These are phyloP conservation scores for Poeciliopsis paucimaculata DNA, from an alignment of 2,797 vertebrate species.

Conservation along the genomic window DNA sequence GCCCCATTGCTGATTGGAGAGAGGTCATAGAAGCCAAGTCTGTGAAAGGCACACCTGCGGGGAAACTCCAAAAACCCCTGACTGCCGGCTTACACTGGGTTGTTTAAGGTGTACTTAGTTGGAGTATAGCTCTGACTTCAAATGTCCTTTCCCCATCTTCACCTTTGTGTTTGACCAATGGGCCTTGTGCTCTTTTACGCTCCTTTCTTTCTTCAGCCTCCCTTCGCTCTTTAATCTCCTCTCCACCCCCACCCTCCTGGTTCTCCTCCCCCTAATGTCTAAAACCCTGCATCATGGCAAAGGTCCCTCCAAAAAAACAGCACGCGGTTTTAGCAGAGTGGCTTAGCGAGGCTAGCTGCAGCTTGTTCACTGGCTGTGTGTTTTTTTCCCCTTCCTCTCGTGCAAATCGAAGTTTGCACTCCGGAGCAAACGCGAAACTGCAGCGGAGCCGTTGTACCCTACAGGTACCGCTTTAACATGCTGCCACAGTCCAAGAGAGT, in stretches of 20 bases:
- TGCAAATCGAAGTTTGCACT: conserved; percentile 64
- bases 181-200: conserved; percentile 80
- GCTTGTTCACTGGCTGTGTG: conserved; percentile 71
- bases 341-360: conserved; percentile 64
- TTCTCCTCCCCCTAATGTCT: conserved; percentile 74
- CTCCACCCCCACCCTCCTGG: conserved; percentile 69
- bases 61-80: conserved; percentile 72
- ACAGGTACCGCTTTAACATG: conserved; percentile 79
- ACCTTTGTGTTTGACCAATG: conserved; percentile 83
- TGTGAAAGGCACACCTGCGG: conserved; percentile 84
- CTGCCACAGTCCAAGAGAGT: conserved; percentile 77
- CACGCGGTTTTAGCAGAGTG: conserved; percentile 56
- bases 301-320: conserved; percentile 63
- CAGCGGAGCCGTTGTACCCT: conserved; percentile 75
- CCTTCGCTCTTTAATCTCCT: conserved; percentile 79
- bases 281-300: conserved; percentile 69
- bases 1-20: conserved; percentile 70
- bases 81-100: conserved; percentile 72
- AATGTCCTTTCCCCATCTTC: conserved; percentile 73
- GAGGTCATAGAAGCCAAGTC: conserved; percentile 77
- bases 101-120: conserved; percentile 84
- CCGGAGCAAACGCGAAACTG: conserved; percentile 58
- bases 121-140: conserved; percentile 82
- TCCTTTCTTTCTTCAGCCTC: conserved; percentile 77
- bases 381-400: conserved; percentile 44